Conservation (phyloP, 2,113 vertebrate genomes). For the Prolemur simus region DNA sequence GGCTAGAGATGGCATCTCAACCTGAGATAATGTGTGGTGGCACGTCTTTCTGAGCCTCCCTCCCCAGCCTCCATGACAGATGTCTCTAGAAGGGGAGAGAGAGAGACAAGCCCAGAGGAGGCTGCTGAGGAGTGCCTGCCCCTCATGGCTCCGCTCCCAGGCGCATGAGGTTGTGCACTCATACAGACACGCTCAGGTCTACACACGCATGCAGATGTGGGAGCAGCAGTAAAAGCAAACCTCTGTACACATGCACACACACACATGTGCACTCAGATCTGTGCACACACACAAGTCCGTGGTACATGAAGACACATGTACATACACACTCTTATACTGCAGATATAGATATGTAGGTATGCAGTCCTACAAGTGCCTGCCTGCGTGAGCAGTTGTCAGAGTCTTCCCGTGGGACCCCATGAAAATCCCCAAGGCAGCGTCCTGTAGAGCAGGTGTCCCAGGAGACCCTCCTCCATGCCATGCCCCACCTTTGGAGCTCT, state of each 20-base stretch:
- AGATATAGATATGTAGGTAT: accelerated
- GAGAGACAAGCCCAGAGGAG: neutral
- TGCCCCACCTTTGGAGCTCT: neutral
- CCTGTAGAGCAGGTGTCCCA: neutral
- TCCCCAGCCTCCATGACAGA: neutral
- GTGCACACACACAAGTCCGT: too few species aligned
- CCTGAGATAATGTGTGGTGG: accelerated
- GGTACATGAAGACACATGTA: neutral
- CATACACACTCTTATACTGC: neutral
- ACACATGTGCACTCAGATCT: neutral
- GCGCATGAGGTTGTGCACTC: neutral
- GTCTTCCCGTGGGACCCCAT: neutral
- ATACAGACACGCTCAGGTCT: neutral
- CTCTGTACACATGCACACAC: too few species aligned
- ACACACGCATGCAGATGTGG: neutral
- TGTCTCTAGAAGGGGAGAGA: neutral
- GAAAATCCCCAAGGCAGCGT: neutral
- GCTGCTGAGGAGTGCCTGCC: neutral
- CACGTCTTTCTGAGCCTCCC: neutral
- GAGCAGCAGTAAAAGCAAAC: neutral
- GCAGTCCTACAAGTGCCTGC: too few species aligned
- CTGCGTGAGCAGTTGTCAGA: neutral
- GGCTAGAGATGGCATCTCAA: neutral
- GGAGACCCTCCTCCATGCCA: too few species aligned
- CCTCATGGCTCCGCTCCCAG: neutral